These are phyloP conservation scores for Narcine bancroftii DNA, from an alignment of 2,113 vertebrate genomes.

Conservation along the genomic window DNA sequence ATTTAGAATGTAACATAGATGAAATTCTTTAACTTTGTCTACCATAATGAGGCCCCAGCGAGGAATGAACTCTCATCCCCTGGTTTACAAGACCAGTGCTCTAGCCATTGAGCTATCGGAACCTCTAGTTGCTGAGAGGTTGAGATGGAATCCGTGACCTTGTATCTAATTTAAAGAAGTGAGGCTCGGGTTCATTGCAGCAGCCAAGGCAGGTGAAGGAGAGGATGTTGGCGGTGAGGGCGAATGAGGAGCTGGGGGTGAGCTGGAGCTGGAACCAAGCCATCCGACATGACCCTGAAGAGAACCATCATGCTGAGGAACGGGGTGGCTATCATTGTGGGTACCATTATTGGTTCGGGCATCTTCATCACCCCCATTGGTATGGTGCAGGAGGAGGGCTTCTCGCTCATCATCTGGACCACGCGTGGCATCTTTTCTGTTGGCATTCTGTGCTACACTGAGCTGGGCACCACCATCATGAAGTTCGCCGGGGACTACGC, in stretches of 20 bases:
- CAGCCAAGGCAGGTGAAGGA: slow-evolving; percentile 55
- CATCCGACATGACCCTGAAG: slow-evolving; percentile 59
- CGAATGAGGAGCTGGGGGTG: not conserved
- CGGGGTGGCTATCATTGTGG: slow-evolving; percentile 93
- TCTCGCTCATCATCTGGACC: slow-evolving; percentile 83
- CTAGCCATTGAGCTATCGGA: too few relatives aligned
- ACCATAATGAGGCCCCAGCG: too few relatives aligned
- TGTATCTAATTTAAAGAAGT: slow-evolving; percentile 57
- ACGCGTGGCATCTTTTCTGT: slow-evolving; percentile 87
- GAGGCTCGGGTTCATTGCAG: slow-evolving; percentile 44
- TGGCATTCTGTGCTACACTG: slow-evolving; percentile 91
- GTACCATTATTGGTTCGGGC: slow-evolving; percentile 95
- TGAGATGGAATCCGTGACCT: not conserved
- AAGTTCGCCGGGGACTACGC: slow-evolving; percentile 96
- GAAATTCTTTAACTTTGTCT: too few relatives aligned
- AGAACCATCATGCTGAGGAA: slow-evolving; percentile 82
- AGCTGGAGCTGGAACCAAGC: slow-evolving; percentile 38
- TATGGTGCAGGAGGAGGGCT: slow-evolving; percentile 78
- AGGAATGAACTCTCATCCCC: too few relatives aligned
- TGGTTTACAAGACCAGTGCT: too few relatives aligned
- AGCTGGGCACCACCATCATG: slow-evolving; percentile 90
- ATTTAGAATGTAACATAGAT: too few relatives aligned
- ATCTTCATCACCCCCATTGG: slow-evolving; percentile 93
- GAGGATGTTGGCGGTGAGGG: slow-evolving; percentile 62
- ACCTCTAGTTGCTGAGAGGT: too few relatives aligned